Conservation (phyloP, 2,888 invertebrate species). For the Eilema depressum region DNA sequence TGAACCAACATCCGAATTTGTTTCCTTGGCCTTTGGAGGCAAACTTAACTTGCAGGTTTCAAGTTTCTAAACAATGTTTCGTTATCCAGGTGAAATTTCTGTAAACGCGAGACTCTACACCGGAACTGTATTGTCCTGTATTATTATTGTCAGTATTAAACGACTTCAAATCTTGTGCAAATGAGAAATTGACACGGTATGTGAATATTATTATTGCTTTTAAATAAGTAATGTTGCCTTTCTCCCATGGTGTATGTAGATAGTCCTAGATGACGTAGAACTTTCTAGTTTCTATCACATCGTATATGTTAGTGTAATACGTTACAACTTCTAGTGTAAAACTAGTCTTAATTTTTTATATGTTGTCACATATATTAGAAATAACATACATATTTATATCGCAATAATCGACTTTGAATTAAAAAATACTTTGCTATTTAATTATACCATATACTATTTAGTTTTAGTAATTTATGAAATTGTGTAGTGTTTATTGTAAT, state of each 20-base stretch:
- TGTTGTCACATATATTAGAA: conserved; percentile 1
- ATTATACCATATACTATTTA: conserved; percentile 6
- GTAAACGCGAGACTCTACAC: not conserved
- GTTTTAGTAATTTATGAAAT: not conserved
- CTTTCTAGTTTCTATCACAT: conserved; percentile 32
- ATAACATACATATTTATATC: not conserved
- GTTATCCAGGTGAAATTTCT: not conserved
- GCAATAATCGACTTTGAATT: conserved; percentile 29
- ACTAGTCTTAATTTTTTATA: conserved; percentile 48
- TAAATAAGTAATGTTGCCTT: conserved; percentile 4
- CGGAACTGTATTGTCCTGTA: not conserved
- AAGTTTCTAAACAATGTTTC: not conserved
- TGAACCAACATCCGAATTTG: not conserved
- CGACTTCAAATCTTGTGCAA: not conserved
- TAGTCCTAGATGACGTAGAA: conserved; percentile 25
- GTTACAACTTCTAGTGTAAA: conserved; percentile 43
- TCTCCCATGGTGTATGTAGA: not conserved
- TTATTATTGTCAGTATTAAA: conserved; percentile 12
- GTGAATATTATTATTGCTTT: conserved; percentile 39
- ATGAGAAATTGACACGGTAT: conserved; percentile 17
- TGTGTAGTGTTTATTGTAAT: conserved; percentile 16
- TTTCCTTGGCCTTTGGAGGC: not conserved
- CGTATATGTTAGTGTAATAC: conserved; percentile 13
- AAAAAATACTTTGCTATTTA: conserved; percentile 22
- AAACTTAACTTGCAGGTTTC: not conserved